phyloP scores from a whole-genome alignment of 2,888 invertebrate genomes.

The Ptychoptera albimana region DNA sequence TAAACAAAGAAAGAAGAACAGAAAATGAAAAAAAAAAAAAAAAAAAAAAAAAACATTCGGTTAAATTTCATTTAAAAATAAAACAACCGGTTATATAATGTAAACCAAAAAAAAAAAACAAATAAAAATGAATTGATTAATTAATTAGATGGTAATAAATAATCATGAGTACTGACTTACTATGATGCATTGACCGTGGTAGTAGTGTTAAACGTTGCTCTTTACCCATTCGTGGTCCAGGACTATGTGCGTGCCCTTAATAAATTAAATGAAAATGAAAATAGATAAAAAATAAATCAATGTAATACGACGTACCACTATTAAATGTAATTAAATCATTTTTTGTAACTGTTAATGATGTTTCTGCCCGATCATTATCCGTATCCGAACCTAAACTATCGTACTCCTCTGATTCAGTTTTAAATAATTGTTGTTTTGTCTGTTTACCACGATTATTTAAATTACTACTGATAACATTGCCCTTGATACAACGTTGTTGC shows the following conservation, averaged over 20 bases:
- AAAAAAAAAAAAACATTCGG: not conserved
- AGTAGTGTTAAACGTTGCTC: slow-evolving; percentile 32
- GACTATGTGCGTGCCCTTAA: slow-evolving; percentile 25
- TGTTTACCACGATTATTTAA: not conserved
- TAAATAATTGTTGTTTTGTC: slow-evolving; percentile 33
- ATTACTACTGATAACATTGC: not conserved
- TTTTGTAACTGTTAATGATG: too few relatives aligned
- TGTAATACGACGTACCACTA: not conserved
- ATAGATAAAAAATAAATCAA: not conserved
- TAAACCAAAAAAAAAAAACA: not conserved
- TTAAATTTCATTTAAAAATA: too few relatives aligned
- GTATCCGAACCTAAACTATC: slow-evolving; percentile 39
- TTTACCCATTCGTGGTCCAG: slow-evolving; percentile 26
- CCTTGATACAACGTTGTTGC: slow-evolving; percentile 10
- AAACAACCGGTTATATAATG: too few relatives aligned
- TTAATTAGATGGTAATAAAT: too few relatives aligned
- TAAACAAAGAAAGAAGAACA: too few relatives aligned
- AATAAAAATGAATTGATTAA: not conserved
- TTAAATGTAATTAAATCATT: too few relatives aligned
- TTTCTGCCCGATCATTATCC: slow-evolving; percentile 28
- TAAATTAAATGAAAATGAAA: not conserved
- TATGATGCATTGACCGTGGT: slow-evolving; percentile 36
- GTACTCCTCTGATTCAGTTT: slow-evolving; percentile 40
- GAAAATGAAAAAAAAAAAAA: not conserved
- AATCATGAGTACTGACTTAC: slow-evolving; percentile 38